These are phyloP conservation scores for Ditylenchus dipsaci DNA, from an alignment of 1,140 invertebrate genomes.

Conservation along the genomic window DNA sequence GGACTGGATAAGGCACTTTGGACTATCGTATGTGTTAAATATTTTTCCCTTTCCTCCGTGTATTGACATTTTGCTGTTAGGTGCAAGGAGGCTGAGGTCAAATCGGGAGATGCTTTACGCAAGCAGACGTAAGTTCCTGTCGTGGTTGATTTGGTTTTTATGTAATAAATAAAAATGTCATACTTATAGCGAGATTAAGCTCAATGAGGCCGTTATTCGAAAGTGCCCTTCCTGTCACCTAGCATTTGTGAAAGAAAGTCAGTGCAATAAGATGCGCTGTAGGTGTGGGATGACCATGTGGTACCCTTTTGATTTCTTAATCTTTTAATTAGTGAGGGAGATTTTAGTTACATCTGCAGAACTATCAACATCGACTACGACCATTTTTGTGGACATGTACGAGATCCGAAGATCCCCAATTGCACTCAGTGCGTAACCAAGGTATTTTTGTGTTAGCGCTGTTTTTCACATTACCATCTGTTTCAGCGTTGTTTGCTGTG, in stretches of 20 bases:
- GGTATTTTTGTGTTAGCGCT: too few species aligned
- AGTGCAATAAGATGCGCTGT: constrained; percentile 10
- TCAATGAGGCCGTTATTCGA: constrained; percentile 5
- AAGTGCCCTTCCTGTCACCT: neutral
- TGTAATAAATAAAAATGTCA: neutral
- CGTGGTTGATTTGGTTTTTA: neutral
- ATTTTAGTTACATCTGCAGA: constrained; percentile 5
- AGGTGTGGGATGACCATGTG: constrained; percentile 2
- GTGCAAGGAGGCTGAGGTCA: neutral
- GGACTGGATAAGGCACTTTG: constrained; percentile 5
- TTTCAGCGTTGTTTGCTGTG: neutral
- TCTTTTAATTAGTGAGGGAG: neutral
- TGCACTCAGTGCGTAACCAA: neutral
- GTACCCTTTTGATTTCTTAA: neutral
- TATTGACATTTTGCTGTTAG: too few species aligned
- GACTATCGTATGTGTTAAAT: neutral
- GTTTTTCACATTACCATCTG: too few species aligned
- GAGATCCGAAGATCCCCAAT: neutral
- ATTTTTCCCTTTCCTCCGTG: too few species aligned
- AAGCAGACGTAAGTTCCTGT: neutral
- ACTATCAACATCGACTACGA: neutral
- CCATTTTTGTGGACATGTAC: neutral
- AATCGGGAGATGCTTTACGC: neutral
- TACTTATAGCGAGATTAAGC: neutral
- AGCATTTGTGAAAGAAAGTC: neutral